Evolutionary conservation across 35 echinoderm and acorn worm genomes (phyloP).

Genomic region (Ophiothrix spiculata): DNA sequence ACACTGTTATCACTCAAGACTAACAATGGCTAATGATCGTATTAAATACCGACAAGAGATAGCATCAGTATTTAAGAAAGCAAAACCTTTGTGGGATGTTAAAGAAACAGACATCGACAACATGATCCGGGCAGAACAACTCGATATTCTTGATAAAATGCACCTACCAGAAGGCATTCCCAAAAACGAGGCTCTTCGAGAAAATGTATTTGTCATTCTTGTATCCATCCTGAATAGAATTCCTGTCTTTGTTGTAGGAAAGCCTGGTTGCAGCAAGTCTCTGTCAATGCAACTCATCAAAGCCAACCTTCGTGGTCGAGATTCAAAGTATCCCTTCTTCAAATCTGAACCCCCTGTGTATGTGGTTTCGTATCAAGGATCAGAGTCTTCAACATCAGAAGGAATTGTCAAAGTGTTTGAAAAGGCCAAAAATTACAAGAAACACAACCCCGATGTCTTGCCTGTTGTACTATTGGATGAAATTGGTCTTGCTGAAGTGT

Average conservation of each 20-base stretch:
- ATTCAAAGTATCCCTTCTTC: slow-evolving; percentile 33
- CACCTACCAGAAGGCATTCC: slow-evolving; percentile 29
- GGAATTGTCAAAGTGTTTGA: slow-evolving; percentile 58
- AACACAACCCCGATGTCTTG: slow-evolving; percentile 40
- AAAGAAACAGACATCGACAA: slow-evolving; percentile 23
- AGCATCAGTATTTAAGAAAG: neutral
- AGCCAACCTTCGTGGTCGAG: slow-evolving; percentile 25
- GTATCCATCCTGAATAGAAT: slow-evolving; percentile 39
- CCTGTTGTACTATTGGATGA: slow-evolving; percentile 49
- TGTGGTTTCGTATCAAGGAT: slow-evolving; percentile 50
- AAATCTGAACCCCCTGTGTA: slow-evolving; percentile 31
- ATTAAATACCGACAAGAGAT: slow-evolving; percentile 21
- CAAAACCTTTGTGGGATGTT: neutral
- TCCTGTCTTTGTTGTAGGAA: slow-evolving; percentile 42
- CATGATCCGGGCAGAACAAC: slow-evolving; percentile 23
- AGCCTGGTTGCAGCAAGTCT: slow-evolving; percentile 50
- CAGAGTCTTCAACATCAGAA: slow-evolving; percentile 48
- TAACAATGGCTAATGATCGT: slow-evolving; percentile 25
- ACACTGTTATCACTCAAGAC: slow-evolving; percentile 40
- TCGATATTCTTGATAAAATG: slow-evolving; percentile 40
- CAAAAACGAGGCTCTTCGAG: slow-evolving; percentile 40
- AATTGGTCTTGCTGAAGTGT: slow-evolving; percentile 47
- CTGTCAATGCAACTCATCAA: slow-evolving; percentile 44
- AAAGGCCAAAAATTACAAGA: slow-evolving; percentile 40
- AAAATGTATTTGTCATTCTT: slow-evolving; percentile 43